Evolutionary conservation across 2,797 vertebrate genomes (phyloP).

Genomic region (Calcarius lapponicus): DNA sequence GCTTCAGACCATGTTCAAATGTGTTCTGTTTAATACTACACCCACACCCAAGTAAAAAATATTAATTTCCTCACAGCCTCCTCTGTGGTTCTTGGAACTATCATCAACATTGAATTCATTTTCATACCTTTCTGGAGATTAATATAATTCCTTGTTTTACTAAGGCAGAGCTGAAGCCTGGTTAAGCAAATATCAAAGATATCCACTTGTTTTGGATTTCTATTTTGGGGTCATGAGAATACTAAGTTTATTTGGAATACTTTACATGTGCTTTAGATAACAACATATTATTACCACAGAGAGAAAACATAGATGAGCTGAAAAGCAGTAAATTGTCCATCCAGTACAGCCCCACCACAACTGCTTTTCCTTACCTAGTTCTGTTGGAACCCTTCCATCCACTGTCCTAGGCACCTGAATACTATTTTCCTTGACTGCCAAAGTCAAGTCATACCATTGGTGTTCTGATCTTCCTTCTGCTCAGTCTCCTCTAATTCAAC

Average conservation of each 20-base stretch:
- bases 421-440: not conserved
- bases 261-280: not conserved
- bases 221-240: not conserved
- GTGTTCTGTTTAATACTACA: not conserved
- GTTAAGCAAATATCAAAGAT: not conserved
- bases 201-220: not conserved
- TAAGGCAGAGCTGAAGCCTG: not conserved
- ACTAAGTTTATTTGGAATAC: not conserved
- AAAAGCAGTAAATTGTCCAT: not conserved
- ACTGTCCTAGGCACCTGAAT: not conserved
- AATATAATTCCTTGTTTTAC: not conserved
- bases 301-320: not conserved
- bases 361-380: not conserved
- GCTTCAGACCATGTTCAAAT: not conserved
- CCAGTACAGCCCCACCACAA: not conserved
- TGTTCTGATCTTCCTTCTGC: not conserved
- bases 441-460: not conserved
- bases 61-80: not conserved
- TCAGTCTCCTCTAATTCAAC: not conserved
- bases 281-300: not conserved
- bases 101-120: not conserved
- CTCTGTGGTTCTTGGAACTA: not conserved
- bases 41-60: not conserved
- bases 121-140: not conserved
- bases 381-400: not conserved